Percentiles rank a stretch among this genome's conserved stretches.
Evolutionary conservation across 2,797 vertebrate genomes (phyloP).

Genomic region (Mus spretus): DNA sequence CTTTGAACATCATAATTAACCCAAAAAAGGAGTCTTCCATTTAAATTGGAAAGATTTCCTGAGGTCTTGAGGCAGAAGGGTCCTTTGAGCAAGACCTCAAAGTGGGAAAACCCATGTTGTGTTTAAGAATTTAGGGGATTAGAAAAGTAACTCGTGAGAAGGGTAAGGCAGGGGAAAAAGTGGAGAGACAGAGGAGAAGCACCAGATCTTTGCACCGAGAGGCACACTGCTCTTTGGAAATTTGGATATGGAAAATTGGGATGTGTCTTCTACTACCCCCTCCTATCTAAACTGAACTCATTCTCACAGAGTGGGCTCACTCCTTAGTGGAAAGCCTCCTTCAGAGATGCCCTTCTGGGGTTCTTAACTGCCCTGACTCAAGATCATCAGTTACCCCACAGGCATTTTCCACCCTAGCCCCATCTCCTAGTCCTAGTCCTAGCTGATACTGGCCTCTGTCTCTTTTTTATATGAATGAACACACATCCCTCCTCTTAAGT

Average conservation of each 20-base stretch:
- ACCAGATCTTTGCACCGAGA: no score
- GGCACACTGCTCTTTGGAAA: not conserved
- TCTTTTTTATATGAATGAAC: not conserved
- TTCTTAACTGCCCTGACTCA: not conserved
- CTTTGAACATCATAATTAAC: not conserved
- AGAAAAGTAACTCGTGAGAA: not conserved
- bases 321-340: not conserved
- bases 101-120: rapidly evolving
- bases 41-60: conserved; percentile 13
- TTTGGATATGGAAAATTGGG: not conserved
- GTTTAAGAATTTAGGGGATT: not conserved
- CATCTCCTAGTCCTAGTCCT: not conserved
- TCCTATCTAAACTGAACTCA: not conserved
- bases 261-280: not conserved
- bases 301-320: not conserved
- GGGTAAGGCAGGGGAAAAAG: not conserved
- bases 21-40: not conserved
- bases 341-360: no score
- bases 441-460: not conserved
- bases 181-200: not conserved
- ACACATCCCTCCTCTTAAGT: not conserved
- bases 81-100: not conserved
- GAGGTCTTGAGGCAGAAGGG: not conserved
- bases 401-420: not conserved
- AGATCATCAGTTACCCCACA: not conserved